Conservation (phyloP, 2,113 vertebrate species). For the Carassius auratus region DNA sequence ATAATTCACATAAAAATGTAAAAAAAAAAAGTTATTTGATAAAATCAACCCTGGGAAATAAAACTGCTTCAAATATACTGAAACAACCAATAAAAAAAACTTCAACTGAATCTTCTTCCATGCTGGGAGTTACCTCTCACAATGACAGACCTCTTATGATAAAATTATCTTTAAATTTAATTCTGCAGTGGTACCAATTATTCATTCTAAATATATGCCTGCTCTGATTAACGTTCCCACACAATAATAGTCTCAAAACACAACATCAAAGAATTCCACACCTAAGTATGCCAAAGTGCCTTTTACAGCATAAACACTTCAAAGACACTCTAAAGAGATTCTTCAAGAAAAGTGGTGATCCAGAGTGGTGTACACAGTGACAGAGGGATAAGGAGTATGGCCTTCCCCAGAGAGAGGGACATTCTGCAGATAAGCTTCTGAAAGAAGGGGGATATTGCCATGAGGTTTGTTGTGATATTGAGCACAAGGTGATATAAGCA, state of each 20-base stretch:
- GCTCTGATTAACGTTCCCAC: not conserved
- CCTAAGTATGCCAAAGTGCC: not conserved
- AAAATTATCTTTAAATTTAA: not conserved
- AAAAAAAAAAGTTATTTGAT: not conserved
- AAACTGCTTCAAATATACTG: not conserved
- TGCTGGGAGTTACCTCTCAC: not conserved
- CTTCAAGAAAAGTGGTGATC: conserved; percentile 8
- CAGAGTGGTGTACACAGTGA: not conserved
- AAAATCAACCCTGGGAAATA: not conserved
- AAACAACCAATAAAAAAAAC: not conserved
- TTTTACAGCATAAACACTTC: not conserved
- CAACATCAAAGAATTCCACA: not conserved
- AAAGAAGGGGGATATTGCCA: conserved; percentile 30
- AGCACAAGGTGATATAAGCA: not conserved
- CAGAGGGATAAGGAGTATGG: not conserved
- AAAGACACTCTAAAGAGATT: not conserved
- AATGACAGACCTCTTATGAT: not conserved
- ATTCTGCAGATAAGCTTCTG: conserved; percentile 26
- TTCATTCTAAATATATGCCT: not conserved
- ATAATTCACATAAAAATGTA: too few relatives aligned
- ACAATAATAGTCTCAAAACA: not conserved
- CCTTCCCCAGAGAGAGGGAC: conserved; percentile 17
- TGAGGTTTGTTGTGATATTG: conserved; percentile 33
- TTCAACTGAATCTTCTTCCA: not conserved
- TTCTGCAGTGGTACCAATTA: not conserved